These are phyloP conservation scores for Oxyscelio sp. DNA, from an alignment of 2,888 invertebrate species.

Conservation along the genomic window DNA sequence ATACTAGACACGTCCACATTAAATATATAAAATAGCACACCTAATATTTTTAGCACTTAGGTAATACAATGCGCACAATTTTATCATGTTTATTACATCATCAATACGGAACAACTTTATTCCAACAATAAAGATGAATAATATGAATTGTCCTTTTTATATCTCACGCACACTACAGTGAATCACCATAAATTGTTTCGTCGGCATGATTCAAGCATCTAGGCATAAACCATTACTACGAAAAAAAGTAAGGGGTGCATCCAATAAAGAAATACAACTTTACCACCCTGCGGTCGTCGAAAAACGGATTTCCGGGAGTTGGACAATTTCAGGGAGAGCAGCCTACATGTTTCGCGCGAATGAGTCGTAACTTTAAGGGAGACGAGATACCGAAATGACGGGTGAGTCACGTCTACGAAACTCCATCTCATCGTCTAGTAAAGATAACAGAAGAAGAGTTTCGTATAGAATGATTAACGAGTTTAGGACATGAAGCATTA, in stretches of 20 bases:
- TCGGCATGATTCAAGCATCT: conserved; percentile 47
- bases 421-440: no score
- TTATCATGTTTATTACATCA: conserved; percentile 49
- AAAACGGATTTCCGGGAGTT: conserved; percentile 73
- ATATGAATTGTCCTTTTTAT: conserved; percentile 42
- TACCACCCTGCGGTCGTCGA: conserved; percentile 64
- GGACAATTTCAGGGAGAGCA: conserved; percentile 64
- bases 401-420: no score
- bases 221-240: conserved; percentile 50
- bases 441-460: no score
- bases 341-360: conserved; percentile 61
- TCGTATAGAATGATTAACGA: no score
- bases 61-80: conserved; percentile 29
- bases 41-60: conserved; percentile 4
- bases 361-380: conserved; percentile 67
- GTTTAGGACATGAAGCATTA: no score
- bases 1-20: conserved; percentile 10
- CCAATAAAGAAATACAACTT: conserved; percentile 71
- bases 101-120: conserved; percentile 62
- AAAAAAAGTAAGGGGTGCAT: conserved; percentile 65
- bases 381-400: conserved; percentile 76
- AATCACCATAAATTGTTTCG: conserved; percentile 65
- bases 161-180: conserved; percentile 29
- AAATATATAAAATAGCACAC: no score
- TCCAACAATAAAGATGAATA: conserved; percentile 65